Conservation (phyloP, 2,797 vertebrate genomes). For the Garrulus glandarius region DNA sequence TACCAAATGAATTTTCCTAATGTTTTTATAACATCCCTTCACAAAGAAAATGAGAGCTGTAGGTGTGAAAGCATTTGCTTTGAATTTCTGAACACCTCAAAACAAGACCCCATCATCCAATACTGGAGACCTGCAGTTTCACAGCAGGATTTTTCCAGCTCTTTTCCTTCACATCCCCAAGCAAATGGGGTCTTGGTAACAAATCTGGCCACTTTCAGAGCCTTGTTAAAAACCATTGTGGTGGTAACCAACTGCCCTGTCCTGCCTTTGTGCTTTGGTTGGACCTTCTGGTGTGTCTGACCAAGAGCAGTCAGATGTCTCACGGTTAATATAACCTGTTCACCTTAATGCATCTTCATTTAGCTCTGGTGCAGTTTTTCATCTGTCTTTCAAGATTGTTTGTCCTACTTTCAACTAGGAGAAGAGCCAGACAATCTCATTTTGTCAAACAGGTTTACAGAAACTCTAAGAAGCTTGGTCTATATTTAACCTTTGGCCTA, state of each 20-base stretch:
- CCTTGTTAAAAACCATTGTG: not conserved
- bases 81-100: not conserved
- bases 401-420: slow-evolving; percentile 18
- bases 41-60: not conserved
- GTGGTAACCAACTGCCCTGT: not conserved
- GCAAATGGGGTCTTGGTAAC: not conserved
- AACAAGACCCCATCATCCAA: not conserved
- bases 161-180: not conserved
- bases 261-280: not conserved
- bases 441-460: slow-evolving; percentile 48
- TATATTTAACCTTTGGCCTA: slow-evolving; percentile 27
- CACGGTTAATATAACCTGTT: not conserved
- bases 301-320: not conserved
- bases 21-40: not conserved
- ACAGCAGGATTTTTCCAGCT: not conserved
- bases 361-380: not conserved
- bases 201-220: not conserved
- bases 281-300: not conserved
- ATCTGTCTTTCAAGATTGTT: not conserved
- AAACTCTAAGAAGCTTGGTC: not conserved
- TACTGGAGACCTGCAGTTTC: not conserved
- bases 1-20: not conserved
- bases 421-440: slow-evolving; percentile 7
- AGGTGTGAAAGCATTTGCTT: not conserved
- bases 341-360: not conserved